These are phyloP conservation scores for Syrphus vitripennis DNA, from an alignment of 2,888 invertebrate species.

Conservation along the genomic window DNA sequence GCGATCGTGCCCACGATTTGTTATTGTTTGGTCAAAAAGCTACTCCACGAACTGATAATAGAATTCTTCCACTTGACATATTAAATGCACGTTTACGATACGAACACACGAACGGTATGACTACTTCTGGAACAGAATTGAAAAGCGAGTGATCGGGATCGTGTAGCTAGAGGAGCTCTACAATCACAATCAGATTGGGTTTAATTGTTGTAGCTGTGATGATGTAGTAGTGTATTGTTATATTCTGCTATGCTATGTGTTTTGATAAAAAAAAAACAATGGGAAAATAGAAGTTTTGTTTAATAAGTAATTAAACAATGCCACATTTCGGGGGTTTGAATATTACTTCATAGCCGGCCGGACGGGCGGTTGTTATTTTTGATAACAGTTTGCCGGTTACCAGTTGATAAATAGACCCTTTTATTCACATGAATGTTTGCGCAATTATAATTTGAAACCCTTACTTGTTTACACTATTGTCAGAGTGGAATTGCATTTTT, in stretches of 20 bases:
- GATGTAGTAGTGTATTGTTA: slow-evolving; percentile 13
- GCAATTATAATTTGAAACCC: background rate
- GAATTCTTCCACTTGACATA: slow-evolving; percentile 29
- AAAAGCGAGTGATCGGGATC: slow-evolving; percentile 47
- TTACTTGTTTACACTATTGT: background rate
- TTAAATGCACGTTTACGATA: slow-evolving; percentile 11
- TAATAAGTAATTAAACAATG: slow-evolving; percentile 9
- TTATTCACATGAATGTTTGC: background rate
- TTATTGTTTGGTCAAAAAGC: slow-evolving; percentile 1
- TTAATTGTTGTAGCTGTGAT: slow-evolving; percentile 1
- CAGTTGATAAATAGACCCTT: slow-evolving; percentile 4
- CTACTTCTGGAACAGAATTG: slow-evolving; percentile 31
- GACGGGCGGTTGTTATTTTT: slow-evolving; percentile 20
- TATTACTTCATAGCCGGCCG: background rate
- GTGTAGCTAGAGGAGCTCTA: slow-evolving; percentile 27
- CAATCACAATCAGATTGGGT: slow-evolving; percentile 34
- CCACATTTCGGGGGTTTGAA: slow-evolving; percentile 23
- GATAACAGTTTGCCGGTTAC: slow-evolving; percentile 38
- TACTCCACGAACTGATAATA: slow-evolving; percentile 25
- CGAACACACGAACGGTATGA: slow-evolving; percentile 14
- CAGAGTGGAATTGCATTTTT: background rate
- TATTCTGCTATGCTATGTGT: slow-evolving; percentile 13
- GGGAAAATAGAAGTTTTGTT: slow-evolving; percentile 31
- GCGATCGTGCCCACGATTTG: slow-evolving; percentile 31
- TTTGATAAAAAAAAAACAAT: slow-evolving; percentile 22